Percentiles rank a stretch among this genome's conserved stretches.
Evolutionary conservation across 1,140 invertebrate genomes (phyloP).

Genomic region (Venustaconcha ellipsiformis): DNA sequence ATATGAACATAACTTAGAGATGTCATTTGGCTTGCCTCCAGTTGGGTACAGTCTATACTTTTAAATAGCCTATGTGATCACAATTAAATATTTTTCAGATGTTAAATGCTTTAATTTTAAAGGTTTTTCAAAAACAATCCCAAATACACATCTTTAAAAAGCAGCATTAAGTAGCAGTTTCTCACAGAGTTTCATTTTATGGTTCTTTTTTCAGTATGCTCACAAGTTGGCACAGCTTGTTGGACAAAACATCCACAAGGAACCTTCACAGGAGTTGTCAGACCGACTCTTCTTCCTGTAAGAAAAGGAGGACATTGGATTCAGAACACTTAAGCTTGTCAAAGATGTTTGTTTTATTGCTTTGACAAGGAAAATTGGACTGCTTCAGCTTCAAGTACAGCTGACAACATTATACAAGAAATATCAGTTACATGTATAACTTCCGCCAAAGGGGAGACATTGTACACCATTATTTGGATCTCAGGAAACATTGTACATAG

Average conservation of each 20-base stretch:
- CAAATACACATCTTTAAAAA: background rate
- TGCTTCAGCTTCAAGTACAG: too few species aligned
- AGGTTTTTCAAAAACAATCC: background rate
- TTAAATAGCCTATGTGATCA: background rate
- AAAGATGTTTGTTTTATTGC: too few species aligned
- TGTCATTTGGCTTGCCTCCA: too few species aligned
- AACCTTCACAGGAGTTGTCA: conserved; percentile 69
- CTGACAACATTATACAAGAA: too few species aligned
- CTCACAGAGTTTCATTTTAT: conserved; percentile 7
- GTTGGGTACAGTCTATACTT: background rate
- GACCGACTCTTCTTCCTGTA: conserved; percentile 71
- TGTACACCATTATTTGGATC: too few species aligned
- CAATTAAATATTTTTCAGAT: background rate
- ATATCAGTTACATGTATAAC: too few species aligned
- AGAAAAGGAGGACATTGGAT: background rate
- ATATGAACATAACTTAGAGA: too few species aligned
- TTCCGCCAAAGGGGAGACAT: too few species aligned
- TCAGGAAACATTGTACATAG: too few species aligned
- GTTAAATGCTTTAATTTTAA: background rate
- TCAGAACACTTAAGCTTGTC: too few species aligned
- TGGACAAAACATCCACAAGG: conserved; percentile 75
- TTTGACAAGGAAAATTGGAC: too few species aligned
- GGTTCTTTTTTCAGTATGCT: conserved; percentile 73
- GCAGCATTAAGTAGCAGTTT: too few species aligned
- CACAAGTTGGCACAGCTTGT: conserved; percentile 88